A percentile compares a stretch with the other conserved stretches of the same genome.
phyloP scores from a whole-genome alignment of 2,113 vertebrate species.

The Mirza zaza region DNA sequence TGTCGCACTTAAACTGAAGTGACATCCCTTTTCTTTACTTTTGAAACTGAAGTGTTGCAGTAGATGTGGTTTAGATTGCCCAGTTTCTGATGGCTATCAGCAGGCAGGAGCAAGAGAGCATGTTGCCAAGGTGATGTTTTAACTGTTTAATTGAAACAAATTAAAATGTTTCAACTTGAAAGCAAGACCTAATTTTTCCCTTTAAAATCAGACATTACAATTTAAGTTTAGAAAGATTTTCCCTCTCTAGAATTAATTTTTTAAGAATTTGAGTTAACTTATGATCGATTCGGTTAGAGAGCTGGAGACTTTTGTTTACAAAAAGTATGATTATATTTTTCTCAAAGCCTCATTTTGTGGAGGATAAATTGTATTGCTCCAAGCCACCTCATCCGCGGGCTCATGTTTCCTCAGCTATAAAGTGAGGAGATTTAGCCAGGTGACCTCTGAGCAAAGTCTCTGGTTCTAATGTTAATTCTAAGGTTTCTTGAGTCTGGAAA shows the following conservation, averaged over 20 bases:
- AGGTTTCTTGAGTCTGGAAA: not conserved
- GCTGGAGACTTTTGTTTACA: not conserved
- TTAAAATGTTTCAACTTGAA: not conserved
- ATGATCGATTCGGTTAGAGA: not conserved
- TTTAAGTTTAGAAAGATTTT: not conserved
- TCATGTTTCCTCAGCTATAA: slow-evolving; percentile 26
- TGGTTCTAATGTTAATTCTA: slow-evolving; percentile 1
- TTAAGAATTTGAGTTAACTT: not conserved
- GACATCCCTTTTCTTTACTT: not conserved
- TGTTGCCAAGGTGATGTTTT: not conserved
- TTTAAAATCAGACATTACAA: not conserved
- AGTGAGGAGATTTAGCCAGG: slow-evolving; percentile 35
- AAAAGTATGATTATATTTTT: not conserved
- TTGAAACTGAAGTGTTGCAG: not conserved
- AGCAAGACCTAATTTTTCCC: slow-evolving; percentile 12
- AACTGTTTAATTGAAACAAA: slow-evolving; percentile 6
- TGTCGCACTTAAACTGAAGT: not conserved
- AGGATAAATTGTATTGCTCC: not conserved
- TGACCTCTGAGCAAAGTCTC: not conserved
- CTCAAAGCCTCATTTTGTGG: not conserved
- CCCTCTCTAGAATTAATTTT: not conserved
- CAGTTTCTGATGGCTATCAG: slow-evolving; percentile 18
- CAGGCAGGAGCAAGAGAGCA: not conserved
- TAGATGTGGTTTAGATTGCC: not conserved
- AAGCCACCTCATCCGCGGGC: not conserved